These are phyloP conservation scores for Hyppa rectilinea DNA, from an alignment of 2,888 invertebrate genomes.

Conservation along the genomic window DNA sequence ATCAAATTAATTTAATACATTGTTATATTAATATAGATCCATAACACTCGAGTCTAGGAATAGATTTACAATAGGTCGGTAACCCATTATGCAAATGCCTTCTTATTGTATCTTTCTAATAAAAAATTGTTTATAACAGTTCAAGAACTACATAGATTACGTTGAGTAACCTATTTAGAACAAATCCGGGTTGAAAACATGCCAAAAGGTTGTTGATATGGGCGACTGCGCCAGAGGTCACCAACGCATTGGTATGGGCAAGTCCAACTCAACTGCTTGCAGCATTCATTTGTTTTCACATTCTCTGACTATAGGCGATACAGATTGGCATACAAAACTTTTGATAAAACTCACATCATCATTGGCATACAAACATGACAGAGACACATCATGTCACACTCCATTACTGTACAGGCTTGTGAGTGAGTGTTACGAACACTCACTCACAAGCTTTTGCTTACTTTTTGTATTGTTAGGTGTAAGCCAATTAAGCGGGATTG, in stretches of 20 bases:
- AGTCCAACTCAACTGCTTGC: conserved; percentile 1
- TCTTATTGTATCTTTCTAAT: background rate
- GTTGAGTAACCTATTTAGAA: background rate
- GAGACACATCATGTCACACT: too few species aligned
- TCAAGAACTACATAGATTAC: background rate
- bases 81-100: background rate
- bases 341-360: conserved; percentile 8
- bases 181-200: conserved; percentile 54
- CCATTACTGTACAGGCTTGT: too few species aligned
- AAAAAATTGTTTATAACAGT: background rate
- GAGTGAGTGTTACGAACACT: too few species aligned
- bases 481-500: too few species aligned
- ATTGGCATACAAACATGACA: background rate
- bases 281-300: conserved; percentile 25
- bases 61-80: background rate
- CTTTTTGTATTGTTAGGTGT: too few species aligned
- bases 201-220: conserved; percentile 30
- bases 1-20: too few species aligned
- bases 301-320: background rate
- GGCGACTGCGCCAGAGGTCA: background rate
- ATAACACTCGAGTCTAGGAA: too few species aligned
- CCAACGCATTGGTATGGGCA: conserved; percentile 26
- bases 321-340: conserved; percentile 15
- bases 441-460: too few species aligned
- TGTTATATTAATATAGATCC: too few species aligned